Evolutionary conservation across 2,888 invertebrate genomes (phyloP), one percentile per base, ranked within the genome.

Genomic region (Drosophila paranaensis): DNA sequence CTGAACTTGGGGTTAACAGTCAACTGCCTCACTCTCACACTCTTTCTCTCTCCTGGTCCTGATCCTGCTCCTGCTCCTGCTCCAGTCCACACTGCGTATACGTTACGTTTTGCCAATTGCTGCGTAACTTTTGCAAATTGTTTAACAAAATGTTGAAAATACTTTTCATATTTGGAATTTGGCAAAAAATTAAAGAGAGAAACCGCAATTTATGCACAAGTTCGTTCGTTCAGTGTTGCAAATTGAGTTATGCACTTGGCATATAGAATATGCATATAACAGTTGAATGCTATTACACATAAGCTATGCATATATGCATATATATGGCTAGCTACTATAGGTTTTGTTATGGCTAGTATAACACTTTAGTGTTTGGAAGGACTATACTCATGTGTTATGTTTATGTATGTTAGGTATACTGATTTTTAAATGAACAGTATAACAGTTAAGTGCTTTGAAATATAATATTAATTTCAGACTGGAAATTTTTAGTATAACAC

Each of bases 41-140:
- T 4, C 27, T 3, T 27, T 14, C 35, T 6, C 51, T 10, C 20
- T 6, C 50, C n/a, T n/a, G n/a, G n/a, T 30, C 30, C 5, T 3
- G 8, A 6, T n/a, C 27, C 2, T 2, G 11, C n/a, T 30, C 30
- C 5, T 3, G 8, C 11, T n/a, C 27, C 2, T 2, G 11, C 5
- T 40, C 25, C 6, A n/a, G 16, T 4, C 4, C 16, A 6, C 53
- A 39, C 25, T 65, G 43, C 35, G 58, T 13, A 57, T 10, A 46
- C 25, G 46, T 43, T 37, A 25, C 39, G 56, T 71, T 35, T 46
- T 27, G 65, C 66, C 54, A 66, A 63, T 73, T 68, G 57, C 68
- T 71, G 60, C 63, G 74, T 66, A 65, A 54, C 51, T 73, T 48
- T 50, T 39, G 61, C 33, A 40, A 50, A 60, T 50, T 37, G 39